These are phyloP conservation scores for Apis laboriosa DNA, from an alignment of 1,140 invertebrate species.

Conservation along the genomic window DNA sequence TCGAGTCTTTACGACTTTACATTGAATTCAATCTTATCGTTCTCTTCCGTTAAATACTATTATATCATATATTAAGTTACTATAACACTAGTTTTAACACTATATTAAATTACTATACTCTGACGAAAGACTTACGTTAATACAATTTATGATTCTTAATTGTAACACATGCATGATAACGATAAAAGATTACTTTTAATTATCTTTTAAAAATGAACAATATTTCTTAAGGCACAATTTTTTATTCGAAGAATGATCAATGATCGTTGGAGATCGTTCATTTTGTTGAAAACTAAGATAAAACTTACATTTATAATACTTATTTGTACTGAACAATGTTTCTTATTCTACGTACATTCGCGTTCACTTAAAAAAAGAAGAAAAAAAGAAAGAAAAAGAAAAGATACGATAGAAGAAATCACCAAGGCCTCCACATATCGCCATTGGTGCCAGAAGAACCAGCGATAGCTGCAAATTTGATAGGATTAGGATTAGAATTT, in stretches of 20 bases:
- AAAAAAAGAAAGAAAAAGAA: no score
- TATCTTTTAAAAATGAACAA: background rate
- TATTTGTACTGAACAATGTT: conserved; percentile 14
- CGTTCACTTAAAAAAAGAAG: background rate
- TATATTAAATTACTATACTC: conserved; percentile 8
- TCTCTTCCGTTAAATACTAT: background rate
- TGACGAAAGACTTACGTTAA: background rate
- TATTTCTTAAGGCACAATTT: conserved; percentile 15
- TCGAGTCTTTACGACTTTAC: background rate
- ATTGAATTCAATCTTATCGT: background rate
- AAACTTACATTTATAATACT: background rate
- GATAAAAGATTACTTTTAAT: background rate
- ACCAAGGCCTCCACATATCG: conserved; percentile 82
- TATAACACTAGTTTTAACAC: no score
- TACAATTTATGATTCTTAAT: background rate
- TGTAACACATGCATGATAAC: background rate
- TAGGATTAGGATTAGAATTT: conserved; percentile 69
- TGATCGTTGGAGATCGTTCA: background rate
- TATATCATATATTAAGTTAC: background rate
- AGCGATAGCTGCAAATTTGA: conserved; percentile 67
- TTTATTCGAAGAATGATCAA: background rate
- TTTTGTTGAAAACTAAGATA: background rate
- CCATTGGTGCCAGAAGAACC: conserved; percentile 70
- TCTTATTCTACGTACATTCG: no score
- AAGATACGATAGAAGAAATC: conserved; percentile 33